phyloP scores from a whole-genome alignment of 2,888 invertebrate species.

The Ochropleura plecta region DNA sequence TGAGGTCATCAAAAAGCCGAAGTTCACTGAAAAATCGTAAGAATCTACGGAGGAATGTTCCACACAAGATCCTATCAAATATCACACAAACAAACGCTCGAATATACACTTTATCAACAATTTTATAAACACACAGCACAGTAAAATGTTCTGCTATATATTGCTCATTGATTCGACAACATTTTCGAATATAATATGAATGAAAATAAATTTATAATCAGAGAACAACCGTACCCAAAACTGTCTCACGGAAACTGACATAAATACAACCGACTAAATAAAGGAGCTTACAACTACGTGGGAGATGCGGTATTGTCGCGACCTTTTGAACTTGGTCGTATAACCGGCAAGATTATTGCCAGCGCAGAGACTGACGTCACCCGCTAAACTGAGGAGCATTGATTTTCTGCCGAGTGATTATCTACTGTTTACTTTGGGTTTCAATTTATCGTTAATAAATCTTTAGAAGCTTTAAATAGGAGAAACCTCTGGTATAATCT shows the following conservation, averaged over 20 bases:
- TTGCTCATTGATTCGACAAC: conserved; percentile 13
- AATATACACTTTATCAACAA: conserved; percentile 20
- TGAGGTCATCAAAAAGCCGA: conserved; percentile 77
- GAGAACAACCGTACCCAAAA: conserved; percentile 74
- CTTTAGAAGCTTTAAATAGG: neutral
- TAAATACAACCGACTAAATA: conserved; percentile 65
- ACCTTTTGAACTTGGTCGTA: conserved; percentile 70
- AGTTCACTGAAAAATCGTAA: conserved; percentile 57
- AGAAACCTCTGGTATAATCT: neutral
- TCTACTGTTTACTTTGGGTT: conserved; percentile 31
- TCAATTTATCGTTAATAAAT: conserved; percentile 7
- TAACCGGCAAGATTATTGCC: conserved; percentile 79
- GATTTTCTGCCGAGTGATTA: conserved; percentile 38
- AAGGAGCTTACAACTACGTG: conserved; percentile 47
- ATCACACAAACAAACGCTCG: conserved; percentile 26
- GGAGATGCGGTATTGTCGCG: conserved; percentile 27
- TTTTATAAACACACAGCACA: conserved; percentile 72
- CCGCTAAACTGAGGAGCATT: conserved; percentile 56
- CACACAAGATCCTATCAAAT: conserved; percentile 40
- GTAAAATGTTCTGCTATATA: conserved; percentile 53
- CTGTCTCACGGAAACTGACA: conserved; percentile 78
- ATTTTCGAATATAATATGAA: conserved; percentile 40
- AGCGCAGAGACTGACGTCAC: conserved; percentile 84
- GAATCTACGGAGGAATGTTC: conserved; percentile 60
- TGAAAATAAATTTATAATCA: conserved; percentile 58